These are phyloP conservation scores for Scolopax bukidnonensis DNA, from an alignment of 2,797 vertebrate species.

Conservation along the genomic window DNA sequence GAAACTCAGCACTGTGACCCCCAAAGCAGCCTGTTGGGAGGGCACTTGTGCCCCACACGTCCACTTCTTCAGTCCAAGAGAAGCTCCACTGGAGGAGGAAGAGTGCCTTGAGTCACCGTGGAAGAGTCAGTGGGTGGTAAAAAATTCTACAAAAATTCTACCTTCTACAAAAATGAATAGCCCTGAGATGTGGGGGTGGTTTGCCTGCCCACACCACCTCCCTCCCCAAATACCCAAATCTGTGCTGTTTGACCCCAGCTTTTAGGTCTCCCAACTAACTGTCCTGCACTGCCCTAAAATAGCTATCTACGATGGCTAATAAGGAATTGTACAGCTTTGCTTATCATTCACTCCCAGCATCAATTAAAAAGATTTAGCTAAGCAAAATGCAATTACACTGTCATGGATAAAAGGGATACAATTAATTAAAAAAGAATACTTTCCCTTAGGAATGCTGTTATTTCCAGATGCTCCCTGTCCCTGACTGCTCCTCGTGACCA, in stretches of 20 bases:
- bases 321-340: not conserved
- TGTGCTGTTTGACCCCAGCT: not conserved
- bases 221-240: not conserved
- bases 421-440: slow-evolving; percentile 72
- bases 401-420: slow-evolving; percentile 69
- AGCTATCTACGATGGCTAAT: not conserved
- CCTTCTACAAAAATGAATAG: not conserved
- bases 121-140: rapidly evolving
- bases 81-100: not conserved
- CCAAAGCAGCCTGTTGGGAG: not conserved
- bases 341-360: slow-evolving; percentile 22
- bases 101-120: rapidly evolving
- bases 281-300: not conserved
- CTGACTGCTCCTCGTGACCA: not conserved
- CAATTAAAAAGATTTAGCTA: slow-evolving; percentile 57
- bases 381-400: slow-evolving; percentile 61
- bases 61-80: not conserved
- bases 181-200: not conserved
- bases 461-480: not conserved
- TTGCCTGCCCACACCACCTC: rapidly evolving
- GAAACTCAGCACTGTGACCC: not conserved
- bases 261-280: not conserved
- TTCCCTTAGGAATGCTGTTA: slow-evolving; percentile 4
- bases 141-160: not conserved
- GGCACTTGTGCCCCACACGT: rapidly evolving